Evolutionary conservation across 2,797 vertebrate species (phyloP), one percentile per base, ranked within the genome.

Genomic region (Cichlasoma orientale): DNA sequence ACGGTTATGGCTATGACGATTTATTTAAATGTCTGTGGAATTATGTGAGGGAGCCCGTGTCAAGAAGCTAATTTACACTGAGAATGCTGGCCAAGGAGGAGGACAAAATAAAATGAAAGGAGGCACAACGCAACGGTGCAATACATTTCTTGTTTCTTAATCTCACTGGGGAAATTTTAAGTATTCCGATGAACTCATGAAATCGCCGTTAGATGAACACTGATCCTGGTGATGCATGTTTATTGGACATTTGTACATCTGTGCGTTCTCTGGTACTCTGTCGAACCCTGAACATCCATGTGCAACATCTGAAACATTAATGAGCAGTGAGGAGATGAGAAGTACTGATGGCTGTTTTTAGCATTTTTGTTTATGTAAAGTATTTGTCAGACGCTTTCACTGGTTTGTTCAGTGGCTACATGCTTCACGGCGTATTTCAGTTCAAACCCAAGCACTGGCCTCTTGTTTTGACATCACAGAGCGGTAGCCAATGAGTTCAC

Each of bases 251-350:
- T 75, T 82, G 86, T 78, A 3, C 68, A 56, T 82, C 53, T 72
- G 72, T 71, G 56, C 71, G 72, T 77, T 84, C 61, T 47, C 56
- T 36, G 50, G 47, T 76, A 79, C 87, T 88, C 77, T 82, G 81
- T 74, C 14, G 4, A 82, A 82, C 56, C 80, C 70, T 80, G 81
- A 50, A 50, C 74, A 74, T 83, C 79, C 77, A 71, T 21, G 78
- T 70, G 53, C 66, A 52, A 23, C 53, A 59, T 78, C 63, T 90
- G 73, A 92, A 88, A 93, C 87, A 86, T 93, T 93, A 86, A 94
- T 89, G 83, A 91, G 85, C 83, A 25, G 56, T 27, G 68, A 10
- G 23, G 77, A 83, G 80, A 87, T 82, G 82, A 77, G 75, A 31
- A 72, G 82, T 82, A 50, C 11, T n/a, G 25, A 50, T 75, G 71